Evolutionary conservation across 2,797 vertebrate genomes (phyloP), one percentile per base, ranked within the genome.

Genomic region (Novumbra hubbsi): DNA sequence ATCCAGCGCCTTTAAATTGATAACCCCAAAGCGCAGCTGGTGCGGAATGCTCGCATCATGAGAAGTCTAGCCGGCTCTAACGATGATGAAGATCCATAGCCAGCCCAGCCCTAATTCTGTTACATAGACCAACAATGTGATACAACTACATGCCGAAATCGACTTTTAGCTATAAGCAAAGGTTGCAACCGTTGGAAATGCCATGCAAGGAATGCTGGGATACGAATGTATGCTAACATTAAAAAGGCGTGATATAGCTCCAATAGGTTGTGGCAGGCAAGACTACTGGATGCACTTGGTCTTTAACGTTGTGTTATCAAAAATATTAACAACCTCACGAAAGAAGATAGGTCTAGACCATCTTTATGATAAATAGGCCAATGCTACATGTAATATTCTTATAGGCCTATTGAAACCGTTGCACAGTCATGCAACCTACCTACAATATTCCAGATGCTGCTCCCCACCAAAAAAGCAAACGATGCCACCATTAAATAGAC

Each of bases 361-460:
- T 16, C 7, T 27, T 5, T 12, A 64, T 64, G 28, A 30, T 30
- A 6, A 64, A 30, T 45, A 45, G 41, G 41, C 41, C 41, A 1
- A 52, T 14, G 16, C 15, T 28, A 17, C 21, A 30, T 64, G 28
- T 30, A 0, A 28, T 30, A 4, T 64, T 63, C 4, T 63, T 15
- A 69, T 17, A 30, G 64, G 12, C 41, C 45, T 21, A 55, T 38
- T 60, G n/a, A 34, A 38, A 19, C 57, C 30, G 19, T 57, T 16
- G 21, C 55, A n/a, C 55, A 24, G 19, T 68, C 32, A 21, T 45
- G 66, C 50, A 2, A 60, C 70, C 34, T 60, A 71, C 70, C 70
- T 70, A 70, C 50, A 55, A 55, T 71, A 60, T 38, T 71, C n/a
- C 50, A 60, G 70, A 71, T 71, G 70, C 70, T 38, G 50, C 70